Evolutionary conservation across 92 coral and sea anemone species (phyloP).

Genomic region (Chrysogorgia sp.): DNA sequence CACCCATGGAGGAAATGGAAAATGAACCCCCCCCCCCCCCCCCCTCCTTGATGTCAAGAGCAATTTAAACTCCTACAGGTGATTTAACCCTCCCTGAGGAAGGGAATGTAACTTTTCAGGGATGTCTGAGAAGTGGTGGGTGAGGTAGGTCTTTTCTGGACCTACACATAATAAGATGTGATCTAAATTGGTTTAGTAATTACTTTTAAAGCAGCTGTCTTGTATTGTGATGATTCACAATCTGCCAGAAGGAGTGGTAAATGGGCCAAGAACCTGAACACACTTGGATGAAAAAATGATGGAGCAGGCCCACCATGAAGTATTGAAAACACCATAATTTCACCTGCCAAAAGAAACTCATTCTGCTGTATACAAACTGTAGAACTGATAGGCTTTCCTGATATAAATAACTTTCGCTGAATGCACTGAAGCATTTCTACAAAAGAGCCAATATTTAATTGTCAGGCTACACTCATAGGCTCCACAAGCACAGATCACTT

Average conservation of each 20-base stretch:
- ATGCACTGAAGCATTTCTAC: slow-evolving; percentile 17
- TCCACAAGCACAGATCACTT: neutral
- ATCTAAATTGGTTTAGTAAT: no score
- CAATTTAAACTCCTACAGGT: no score
- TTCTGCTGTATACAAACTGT: neutral
- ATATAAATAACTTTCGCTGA: slow-evolving; percentile 3
- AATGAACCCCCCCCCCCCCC: no score
- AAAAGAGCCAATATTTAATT: neutral
- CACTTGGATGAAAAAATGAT: slow-evolving; percentile 3
- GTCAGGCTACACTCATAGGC: neutral
- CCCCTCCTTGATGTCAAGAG: no score
- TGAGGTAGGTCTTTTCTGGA: no score
- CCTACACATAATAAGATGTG: no score
- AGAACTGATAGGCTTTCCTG: slow-evolving; percentile 35
- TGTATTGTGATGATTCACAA: neutral
- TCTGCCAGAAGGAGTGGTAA: neutral
- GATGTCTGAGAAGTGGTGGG: no score
- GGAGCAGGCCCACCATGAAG: slow-evolving; percentile 46
- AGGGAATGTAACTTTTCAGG: no score
- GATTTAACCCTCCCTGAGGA: no score
- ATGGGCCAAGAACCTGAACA: slow-evolving; percentile 10
- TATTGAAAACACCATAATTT: slow-evolving; percentile 19
- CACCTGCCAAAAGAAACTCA: slow-evolving; percentile 17
- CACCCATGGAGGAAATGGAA: no score
- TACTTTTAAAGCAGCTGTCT: slow-evolving; percentile 13